Percentiles rank a stretch among this genome's conserved stretches.
phyloP scores from a whole-genome alignment of 2,888 invertebrate genomes.

The Chymomyza amoena region DNA sequence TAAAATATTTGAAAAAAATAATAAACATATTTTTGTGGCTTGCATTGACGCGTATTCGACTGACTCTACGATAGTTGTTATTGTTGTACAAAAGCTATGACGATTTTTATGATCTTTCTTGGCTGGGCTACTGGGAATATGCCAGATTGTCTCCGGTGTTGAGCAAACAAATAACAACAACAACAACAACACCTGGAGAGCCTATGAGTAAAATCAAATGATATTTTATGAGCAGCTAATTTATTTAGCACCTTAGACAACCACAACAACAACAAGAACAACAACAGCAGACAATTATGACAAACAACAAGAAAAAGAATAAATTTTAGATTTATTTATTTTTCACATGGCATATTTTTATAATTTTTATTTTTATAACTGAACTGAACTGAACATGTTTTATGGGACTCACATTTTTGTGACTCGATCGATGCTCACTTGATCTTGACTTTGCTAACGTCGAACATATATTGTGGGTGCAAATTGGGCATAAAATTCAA shows the following conservation, averaged over 20 bases:
- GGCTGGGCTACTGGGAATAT: constrained; percentile 15
- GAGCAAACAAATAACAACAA: constrained; percentile 40
- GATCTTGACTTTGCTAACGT: constrained; percentile 5
- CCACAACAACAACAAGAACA: constrained; percentile 13
- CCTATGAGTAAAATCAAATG: constrained; percentile 58
- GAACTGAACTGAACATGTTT: background rate
- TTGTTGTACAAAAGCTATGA: background rate
- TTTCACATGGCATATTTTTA: constrained; percentile 58
- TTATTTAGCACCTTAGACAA: constrained; percentile 69
- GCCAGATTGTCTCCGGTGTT: constrained; percentile 68
- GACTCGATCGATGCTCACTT: constrained; percentile 20
- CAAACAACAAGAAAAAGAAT: constrained; percentile 27
- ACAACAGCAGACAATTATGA: constrained; percentile 53
- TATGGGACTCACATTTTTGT: constrained; percentile 32
- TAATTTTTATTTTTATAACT: constrained; percentile 32
- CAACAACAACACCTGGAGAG: constrained; percentile 34
- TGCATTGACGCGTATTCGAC: constrained; percentile 8
- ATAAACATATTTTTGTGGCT: constrained; percentile 1
- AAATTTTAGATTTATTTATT: constrained; percentile 59
- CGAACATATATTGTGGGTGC: constrained; percentile 50
- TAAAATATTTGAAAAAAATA: background rate
- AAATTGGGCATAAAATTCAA: constrained; percentile 56
- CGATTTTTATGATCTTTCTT: background rate
- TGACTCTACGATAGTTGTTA: constrained; percentile 11
- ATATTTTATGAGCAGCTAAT: constrained; percentile 73